Base-by-base conservation (phyloP, 2,888 invertebrate species). In the Drosophila kokeensis region DNA sequence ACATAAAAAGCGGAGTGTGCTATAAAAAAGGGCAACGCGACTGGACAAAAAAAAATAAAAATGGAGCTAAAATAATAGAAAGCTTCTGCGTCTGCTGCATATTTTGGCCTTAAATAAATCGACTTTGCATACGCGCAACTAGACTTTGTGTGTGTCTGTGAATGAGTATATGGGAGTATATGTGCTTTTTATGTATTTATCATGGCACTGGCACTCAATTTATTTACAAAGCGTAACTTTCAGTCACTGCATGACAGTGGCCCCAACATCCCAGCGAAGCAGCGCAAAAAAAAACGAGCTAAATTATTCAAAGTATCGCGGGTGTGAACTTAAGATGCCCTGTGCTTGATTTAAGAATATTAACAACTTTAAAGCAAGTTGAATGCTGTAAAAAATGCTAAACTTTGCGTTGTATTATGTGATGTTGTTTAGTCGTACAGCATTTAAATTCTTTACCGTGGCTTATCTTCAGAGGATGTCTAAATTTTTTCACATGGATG, bases 41-140 rank as follows among this genome's bases (percentile, higher is more conserved):
- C 71, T 27, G 15, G 32, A 34, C 29, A 36, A 50, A 24, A 50
- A 27, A 36, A 13, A 24, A 24, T 1, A 29, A 32, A 67, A 49
- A 45, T 45, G 13, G 48, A 69, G 73, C 79, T 84, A 80, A 90
- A 89, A 87, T 81, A 87, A 87, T 89, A 85, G 85, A 89, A 83
- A 87, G 80, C 57, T 66, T 63, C 67, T 74, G 81, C 69, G 81
- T 78, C 78, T 81, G 81, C 74, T 83, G 86, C 84, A 90, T 89
- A 87, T 86, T 90, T 86, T 87, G 73, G 79, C 76, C 74, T 69
- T 76, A 83, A 86, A 86, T 80, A 90, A 88, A 91, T 86, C 82
- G 58, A 82, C 86, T 88, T 88, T 83, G 91, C 88, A 90, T 90
- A 77, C 69, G 40, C 64, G 58, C 54, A 49, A 52, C 63, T 40